Evolutionary conservation across 1,140 invertebrate species (phyloP), one percentile per base, ranked within the genome.

Genomic region (Campodea augens): DNA sequence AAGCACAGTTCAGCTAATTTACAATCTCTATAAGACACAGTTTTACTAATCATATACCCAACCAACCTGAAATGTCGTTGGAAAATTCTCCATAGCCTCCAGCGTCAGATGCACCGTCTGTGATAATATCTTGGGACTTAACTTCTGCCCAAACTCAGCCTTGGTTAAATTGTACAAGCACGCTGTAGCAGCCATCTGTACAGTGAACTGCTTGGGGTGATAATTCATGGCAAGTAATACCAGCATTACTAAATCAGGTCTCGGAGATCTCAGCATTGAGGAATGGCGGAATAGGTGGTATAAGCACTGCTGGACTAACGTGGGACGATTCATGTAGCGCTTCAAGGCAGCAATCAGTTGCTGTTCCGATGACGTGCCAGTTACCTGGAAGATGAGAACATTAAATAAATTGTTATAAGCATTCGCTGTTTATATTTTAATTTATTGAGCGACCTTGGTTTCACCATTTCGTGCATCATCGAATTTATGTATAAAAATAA

Each of bases 121-220:
- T 52, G 70, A 71, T 22, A 84, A 62, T 47, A 74, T 62, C 13
- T 64, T 64, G 1, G 78, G 77, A 61, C 83, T 78, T 42, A 84
- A 73, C 54, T 72, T 71, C 41, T 60, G 52, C 1, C 74, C 73
- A 2, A 79, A 56, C 51, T 77, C 73, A 15, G 72, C 73, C 55
- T 77, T 75, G 1, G 79, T 80, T 18, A 86, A 66, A 62, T 84
- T 84, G 56, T 85, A 85, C 18, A 85, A 63, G 58, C 81, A 85
- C 21, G 81, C 82, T 24, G 80, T 84, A 5, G 76, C 78, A 32
- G 81, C 79, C 71, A 84, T 78, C 63, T 85, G 81, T 32, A 85
- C 74, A 21, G 71, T 69, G 46, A 78, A 70, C 43, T 74, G 66
- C 41, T 69, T 68, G 3, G 71, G 70, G 62, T 83, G 75, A 20